Conservation (phyloP, 2,113 vertebrate species). For the Carassius gibelio region DNA sequence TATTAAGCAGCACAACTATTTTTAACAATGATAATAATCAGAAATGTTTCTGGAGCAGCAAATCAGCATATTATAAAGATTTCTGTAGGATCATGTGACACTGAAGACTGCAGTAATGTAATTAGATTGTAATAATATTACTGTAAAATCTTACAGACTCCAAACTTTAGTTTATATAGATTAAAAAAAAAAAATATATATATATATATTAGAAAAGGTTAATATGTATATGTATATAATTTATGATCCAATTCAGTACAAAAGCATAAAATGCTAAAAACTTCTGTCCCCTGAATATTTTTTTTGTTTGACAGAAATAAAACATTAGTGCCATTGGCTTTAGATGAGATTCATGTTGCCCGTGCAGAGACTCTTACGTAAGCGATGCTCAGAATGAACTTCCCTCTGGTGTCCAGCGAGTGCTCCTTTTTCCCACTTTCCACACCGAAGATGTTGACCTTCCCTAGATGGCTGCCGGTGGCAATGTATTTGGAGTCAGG, state of each 20-base stretch:
- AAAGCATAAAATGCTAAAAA: too few species aligned
- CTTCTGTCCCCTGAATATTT: not conserved
- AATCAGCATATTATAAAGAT: not conserved
- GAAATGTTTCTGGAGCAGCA: not conserved
- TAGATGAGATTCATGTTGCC: not conserved
- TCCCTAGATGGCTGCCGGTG: constrained; percentile 95
- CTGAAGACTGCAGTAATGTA: not conserved
- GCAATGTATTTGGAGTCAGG: constrained; percentile 95
- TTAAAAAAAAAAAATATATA: too few species aligned
- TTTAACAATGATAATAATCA: not conserved
- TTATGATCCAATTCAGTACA: too few species aligned
- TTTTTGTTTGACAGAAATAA: not conserved
- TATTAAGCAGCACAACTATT: not conserved
- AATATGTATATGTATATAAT: too few species aligned
- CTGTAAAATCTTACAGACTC: not conserved
- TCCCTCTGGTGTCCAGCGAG: constrained; percentile 96
- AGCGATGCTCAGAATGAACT: constrained; percentile 98
- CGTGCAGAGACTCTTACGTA: constrained; percentile 81
- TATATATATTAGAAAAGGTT: too few species aligned
- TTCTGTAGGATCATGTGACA: not conserved
- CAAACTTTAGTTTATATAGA: not conserved
- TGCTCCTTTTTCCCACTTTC: constrained; percentile 98
- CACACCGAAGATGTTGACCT: constrained; percentile 98
- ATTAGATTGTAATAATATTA: not conserved
- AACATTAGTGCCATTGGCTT: not conserved